Evolutionary conservation across 2,888 invertebrate genomes (phyloP), one percentile per base, ranked within the genome.

Genomic region (Epinotia ramella): DNA sequence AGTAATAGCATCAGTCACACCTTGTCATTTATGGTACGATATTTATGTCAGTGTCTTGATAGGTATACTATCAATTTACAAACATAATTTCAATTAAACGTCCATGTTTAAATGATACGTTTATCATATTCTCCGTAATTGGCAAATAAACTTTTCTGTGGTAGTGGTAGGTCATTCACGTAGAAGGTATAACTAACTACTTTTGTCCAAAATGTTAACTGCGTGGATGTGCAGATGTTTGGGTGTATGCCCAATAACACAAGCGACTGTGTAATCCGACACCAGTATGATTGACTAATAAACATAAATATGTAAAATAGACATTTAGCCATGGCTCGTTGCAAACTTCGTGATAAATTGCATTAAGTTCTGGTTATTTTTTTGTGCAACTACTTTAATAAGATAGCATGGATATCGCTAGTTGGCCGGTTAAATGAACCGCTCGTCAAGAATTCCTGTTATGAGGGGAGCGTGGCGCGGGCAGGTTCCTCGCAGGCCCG

Each of bases 391-490:
- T 64, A 78, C 65, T 68, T 77, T 81, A 78, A 81, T 82, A 80
- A 83, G 82, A 79, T 81, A 78, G 74, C 80, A 79, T 80, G 78
- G 78, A 80, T 79, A 79, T 78, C 77, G 62, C 81, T 80, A 80
- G 79, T 79, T 79, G 82, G 81, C 82, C 81, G 81, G 81, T 80
- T 79, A 83, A 84, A 83, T 82, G 80, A 84, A 82, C 83, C 80
- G 84, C 82, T 84, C 68, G 57, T 68, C 79, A 79, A 83, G 86
- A 88, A 89, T 89, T 85, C 86, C 84, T 89, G 85, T 88, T 87
- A 88, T 85, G 87, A 89, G 82, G 84, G 80, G 82, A 78, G 80
- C 79, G 79, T 79, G 79, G 79, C 87, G 89, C 89, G 89, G 89
- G 88, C 88, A 28, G 24, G 46, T 28, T 28, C 33, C 33, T 33